Conservation (phyloP, 2,888 invertebrate species). For the Pseudoips prasinana region DNA sequence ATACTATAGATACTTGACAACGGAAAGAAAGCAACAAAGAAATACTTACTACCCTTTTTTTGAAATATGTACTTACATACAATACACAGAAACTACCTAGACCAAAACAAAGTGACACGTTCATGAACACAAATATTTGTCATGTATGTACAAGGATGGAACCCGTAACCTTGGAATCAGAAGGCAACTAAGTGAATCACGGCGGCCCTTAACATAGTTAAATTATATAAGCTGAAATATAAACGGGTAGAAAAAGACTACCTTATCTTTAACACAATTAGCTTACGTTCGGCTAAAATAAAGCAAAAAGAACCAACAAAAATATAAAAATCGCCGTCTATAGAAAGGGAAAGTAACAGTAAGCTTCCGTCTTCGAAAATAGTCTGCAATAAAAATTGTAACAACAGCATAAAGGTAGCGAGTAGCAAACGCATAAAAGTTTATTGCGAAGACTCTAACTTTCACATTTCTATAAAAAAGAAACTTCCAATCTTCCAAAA, state of each 20-base stretch:
- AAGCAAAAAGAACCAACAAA: slow-evolving; percentile 4
- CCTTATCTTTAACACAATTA: slow-evolving; percentile 5
- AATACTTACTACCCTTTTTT: no score
- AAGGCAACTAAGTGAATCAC: no score
- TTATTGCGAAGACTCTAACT: slow-evolving; percentile 48
- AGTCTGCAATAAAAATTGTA: slow-evolving; percentile 44
- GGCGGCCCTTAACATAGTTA: no score
- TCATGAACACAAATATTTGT: no score
- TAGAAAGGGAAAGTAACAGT: slow-evolving; percentile 41
- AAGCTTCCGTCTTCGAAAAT: slow-evolving; percentile 38
- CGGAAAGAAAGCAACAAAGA: no score
- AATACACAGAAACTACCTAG: no score
- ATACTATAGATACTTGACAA: no score
- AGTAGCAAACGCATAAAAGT: slow-evolving; percentile 53
- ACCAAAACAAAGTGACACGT: no score
- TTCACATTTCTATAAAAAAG: slow-evolving; percentile 55
- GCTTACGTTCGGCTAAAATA: slow-evolving; percentile 2
- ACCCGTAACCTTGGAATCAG: no score
- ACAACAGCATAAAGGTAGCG: slow-evolving; percentile 39
- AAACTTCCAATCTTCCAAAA: slow-evolving; percentile 8
- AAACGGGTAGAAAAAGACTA: neutral
- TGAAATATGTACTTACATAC: no score
- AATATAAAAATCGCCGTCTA: slow-evolving; percentile 21
- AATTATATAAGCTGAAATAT: no score
- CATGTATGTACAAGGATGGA: no score